A percentile compares a stretch with the other conserved stretches of the same genome.
phyloP scores from a whole-genome alignment of 1,140 invertebrate genomes.

The Zaprionus nigranus region DNA sequence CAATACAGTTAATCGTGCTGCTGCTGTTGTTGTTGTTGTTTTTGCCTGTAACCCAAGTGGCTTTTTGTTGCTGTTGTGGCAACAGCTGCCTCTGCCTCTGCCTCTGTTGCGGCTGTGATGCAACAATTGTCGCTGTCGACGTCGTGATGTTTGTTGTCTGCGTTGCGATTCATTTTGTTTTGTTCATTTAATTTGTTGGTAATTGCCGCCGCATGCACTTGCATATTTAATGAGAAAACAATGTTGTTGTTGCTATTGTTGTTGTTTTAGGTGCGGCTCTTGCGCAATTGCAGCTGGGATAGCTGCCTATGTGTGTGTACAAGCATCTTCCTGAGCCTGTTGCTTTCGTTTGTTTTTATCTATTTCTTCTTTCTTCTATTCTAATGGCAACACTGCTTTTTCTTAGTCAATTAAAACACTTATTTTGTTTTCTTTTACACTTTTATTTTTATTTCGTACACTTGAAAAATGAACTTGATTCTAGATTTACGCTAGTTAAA shows the following conservation, averaged over 20 bases:
- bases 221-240: conserved; percentile 72
- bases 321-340: neutral
- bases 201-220: conserved; percentile 79
- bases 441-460: conserved; percentile 37
- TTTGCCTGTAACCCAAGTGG: conserved; percentile 56
- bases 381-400: neutral
- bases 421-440: conserved; percentile 18
- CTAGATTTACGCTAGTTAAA: conserved; percentile 77
- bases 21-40: conserved; percentile 22
- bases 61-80: conserved; percentile 29
- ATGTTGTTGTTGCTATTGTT: conserved; percentile 24
- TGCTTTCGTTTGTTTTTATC: no score
- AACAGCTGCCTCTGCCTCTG: conserved; percentile 5
- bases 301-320: neutral
- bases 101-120: conserved; percentile 34
- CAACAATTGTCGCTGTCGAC: conserved; percentile 34
- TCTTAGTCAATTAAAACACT: neutral
- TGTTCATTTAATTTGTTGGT: conserved; percentile 80
- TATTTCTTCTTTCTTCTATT: no score
- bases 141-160: conserved; percentile 53
- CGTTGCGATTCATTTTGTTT: conserved; percentile 44
- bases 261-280: conserved; percentile 34
- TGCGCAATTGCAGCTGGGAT: conserved; percentile 50
- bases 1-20: conserved; percentile 47
- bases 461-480: conserved; percentile 56